These are phyloP conservation scores for Stigmatopora argus DNA, from an alignment of 2,113 vertebrate genomes.

Conservation along the genomic window DNA sequence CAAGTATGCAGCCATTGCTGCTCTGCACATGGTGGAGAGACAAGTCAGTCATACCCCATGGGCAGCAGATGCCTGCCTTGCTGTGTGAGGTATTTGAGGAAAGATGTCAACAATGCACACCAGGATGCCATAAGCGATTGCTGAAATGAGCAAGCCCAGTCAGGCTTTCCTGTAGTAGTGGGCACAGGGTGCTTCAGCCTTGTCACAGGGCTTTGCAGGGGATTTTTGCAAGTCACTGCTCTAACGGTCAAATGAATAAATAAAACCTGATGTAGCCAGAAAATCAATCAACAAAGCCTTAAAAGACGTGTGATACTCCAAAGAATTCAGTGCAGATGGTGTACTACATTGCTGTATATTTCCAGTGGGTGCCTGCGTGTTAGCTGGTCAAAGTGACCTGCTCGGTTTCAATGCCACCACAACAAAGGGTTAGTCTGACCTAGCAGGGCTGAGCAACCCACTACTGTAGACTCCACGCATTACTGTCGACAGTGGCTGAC, in stretches of 20 bases:
- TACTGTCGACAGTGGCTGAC: conserved; percentile 18
- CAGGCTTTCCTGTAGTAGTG: conserved; percentile 15
- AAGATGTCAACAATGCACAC: conserved; percentile 39
- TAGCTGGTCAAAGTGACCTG: conserved; percentile 11
- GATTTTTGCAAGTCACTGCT: conserved; percentile 32
- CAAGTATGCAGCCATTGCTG: conserved; percentile 7
- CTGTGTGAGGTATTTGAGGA: conserved; percentile 42
- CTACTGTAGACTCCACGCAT: conserved; percentile 5
- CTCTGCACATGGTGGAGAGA: conserved; percentile 20
- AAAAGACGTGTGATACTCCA: conserved; percentile 6
- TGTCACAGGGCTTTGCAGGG: conserved; percentile 29
- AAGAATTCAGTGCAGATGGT: conserved; percentile 19
- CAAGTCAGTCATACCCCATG: conserved; percentile 18
- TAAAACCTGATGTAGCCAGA: neutral
- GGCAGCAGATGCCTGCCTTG: conserved; percentile 37
- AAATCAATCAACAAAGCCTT: conserved; percentile 1
- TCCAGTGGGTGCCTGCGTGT: conserved; percentile 4
- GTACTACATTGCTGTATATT: neutral
- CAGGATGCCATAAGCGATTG: conserved; percentile 25
- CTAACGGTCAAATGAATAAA: conserved; percentile 26
- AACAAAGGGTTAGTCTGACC: conserved; percentile 33
- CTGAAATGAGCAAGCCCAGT: conserved; percentile 10
- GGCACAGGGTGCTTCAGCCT: conserved; percentile 24
- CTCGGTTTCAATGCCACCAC: conserved; percentile 25
- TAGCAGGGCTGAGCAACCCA: neutral